Evolutionary conservation across 1,140 invertebrate species (phyloP), one percentile per base, ranked within the genome.

Genomic region (Drosophila funebris): DNA sequence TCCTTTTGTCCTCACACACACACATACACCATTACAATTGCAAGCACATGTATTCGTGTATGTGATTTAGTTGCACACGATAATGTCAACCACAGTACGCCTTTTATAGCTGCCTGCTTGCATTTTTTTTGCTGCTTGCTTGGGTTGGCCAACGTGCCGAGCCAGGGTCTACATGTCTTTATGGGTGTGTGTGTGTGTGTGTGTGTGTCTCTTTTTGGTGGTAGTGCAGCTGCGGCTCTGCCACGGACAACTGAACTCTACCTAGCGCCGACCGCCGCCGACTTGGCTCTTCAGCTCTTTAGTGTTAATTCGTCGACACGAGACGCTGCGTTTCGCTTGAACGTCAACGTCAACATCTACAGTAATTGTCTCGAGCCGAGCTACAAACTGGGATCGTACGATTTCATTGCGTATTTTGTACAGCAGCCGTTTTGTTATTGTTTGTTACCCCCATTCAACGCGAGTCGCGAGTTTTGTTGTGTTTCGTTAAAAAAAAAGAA

Each of bases 261-360:
- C 60, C 72, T 64, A 72, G 68, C 62, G 67, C 67, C 75, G 69
- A 73, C 77, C 57, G 52, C 69, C 75, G 60, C 69, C 77, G 61
- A 87, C 78, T 78, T 82, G 83, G 39, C 76, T 73, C 83, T 87
- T 87, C 83, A 87, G 39, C 76, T 73, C 83, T 87, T 87, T 83
- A 87, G 83, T 87, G 83, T 87, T 82, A 87, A 87, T 87, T 88
- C 83, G 83, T 88, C 83, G 83, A 87, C 83, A 87, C 83, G 83
- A 83, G 83, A 76, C 83, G 78, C 73, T 83, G 83, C 62, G 73
- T 82, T 87, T 41, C 62, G 72, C 68, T 73, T 67, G 43, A 76
- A 73, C 36, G 33, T 37, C 27, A 54, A 37, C 52, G 33, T 33
- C 9, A 31, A 31, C 29, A 31, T 54, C 31, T 31, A 6, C 68